Evolutionary conservation across 2,888 invertebrate genomes (phyloP).

Genomic region (Pyrrhia umbra): DNA sequence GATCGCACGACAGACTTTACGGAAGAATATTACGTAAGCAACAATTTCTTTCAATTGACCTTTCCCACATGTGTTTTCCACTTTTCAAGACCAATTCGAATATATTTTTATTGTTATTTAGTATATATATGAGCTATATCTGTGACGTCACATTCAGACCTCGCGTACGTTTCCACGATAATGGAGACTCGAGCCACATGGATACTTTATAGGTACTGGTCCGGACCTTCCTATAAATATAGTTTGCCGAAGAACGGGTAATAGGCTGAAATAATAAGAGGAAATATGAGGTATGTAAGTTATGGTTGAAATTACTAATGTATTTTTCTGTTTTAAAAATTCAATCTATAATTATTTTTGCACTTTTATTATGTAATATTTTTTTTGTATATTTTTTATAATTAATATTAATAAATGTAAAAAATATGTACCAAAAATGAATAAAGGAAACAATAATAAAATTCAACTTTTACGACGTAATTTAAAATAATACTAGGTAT

Average conservation of each 20-base stretch:
- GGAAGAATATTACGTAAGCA: not conserved
- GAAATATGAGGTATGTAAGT: too few relatives aligned
- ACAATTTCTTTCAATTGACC: not conserved
- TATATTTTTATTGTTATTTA: not conserved
- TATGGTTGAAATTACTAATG: not conserved
- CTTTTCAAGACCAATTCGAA: not conserved
- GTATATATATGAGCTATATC: not conserved
- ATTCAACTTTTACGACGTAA: too few relatives aligned
- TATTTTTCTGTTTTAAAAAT: not conserved
- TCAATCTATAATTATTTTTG: too few relatives aligned
- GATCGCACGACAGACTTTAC: too few relatives aligned
- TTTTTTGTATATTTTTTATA: not conserved
- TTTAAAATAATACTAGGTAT: too few relatives aligned
- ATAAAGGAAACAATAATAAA: too few relatives aligned
- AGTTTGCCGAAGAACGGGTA: conserved; percentile 28
- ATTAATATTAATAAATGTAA: too few relatives aligned
- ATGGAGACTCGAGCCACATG: conserved; percentile 48
- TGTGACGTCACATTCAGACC: not conserved
- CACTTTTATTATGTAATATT: not conserved
- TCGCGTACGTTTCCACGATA: not conserved
- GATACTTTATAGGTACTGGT: conserved; percentile 34
- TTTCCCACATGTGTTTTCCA: not conserved
- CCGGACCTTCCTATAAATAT: conserved; percentile 20
- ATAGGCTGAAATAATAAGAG: conserved; percentile 21
- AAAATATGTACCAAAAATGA: too few relatives aligned